Percentiles rank a stretch among this genome's conserved stretches.
phyloP scores from a whole-genome alignment of 2,113 vertebrate genomes.

The Rhabdomys dilectus region DNA sequence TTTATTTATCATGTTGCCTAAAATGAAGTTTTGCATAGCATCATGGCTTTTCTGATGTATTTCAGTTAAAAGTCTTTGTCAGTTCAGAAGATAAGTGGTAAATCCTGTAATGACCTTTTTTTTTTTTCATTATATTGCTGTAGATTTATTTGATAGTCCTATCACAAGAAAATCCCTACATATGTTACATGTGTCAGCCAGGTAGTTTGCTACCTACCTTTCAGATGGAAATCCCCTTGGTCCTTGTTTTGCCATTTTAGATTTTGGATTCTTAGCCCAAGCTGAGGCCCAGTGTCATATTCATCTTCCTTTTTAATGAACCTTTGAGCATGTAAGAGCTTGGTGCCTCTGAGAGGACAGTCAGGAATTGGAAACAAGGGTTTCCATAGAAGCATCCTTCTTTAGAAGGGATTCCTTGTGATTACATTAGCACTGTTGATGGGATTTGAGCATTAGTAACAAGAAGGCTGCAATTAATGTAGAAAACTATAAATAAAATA shows the following conservation, averaged over 20 bases:
- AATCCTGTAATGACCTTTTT: not conserved
- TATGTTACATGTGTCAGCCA: not conserved
- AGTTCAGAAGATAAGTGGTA: not conserved
- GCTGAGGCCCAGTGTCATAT: not conserved
- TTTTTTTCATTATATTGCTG: not conserved
- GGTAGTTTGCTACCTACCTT: not conserved
- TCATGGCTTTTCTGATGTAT: not conserved
- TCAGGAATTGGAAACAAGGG: not conserved
- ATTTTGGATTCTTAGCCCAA: not conserved
- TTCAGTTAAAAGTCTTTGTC: not conserved
- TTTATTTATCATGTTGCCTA: not conserved
- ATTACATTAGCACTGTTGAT: constrained; percentile 52
- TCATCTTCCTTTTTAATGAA: not conserved
- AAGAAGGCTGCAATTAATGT: constrained; percentile 40
- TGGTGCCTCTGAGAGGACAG: not conserved
- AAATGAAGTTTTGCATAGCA: not conserved
- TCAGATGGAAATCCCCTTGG: not conserved
- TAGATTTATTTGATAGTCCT: not conserved
- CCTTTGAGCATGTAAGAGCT: not conserved
- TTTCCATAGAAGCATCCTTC: not conserved
- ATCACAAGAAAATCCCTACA: not conserved
- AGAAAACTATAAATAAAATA: constrained; percentile 34
- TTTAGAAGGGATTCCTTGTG: constrained; percentile 10
- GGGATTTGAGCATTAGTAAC: constrained; percentile 29
- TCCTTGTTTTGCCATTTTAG: not conserved